Conservation (phyloP, 2,113 vertebrate genomes). For the Barnardius zonarius region DNA sequence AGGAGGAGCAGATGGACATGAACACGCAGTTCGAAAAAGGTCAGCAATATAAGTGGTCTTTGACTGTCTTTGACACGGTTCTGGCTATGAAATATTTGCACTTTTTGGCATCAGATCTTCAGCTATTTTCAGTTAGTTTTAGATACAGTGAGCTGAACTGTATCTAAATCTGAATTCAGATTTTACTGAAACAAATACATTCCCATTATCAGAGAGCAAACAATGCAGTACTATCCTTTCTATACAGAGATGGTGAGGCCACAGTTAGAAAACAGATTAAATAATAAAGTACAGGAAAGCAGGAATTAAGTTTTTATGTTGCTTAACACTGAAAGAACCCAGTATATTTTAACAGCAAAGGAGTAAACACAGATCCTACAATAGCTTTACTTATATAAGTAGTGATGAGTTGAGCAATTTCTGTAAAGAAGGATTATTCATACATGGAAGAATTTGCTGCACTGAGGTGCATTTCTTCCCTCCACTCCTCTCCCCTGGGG, state of each 20-base stretch:
- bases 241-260: background rate
- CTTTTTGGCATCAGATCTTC: background rate
- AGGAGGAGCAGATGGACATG: background rate
- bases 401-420: background rate
- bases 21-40: background rate
- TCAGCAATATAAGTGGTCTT: background rate
- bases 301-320: background rate
- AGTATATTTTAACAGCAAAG: background rate
- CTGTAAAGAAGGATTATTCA: background rate
- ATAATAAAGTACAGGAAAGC: background rate
- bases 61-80: background rate
- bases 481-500: background rate
- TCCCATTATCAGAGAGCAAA: background rate
- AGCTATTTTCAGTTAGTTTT: slow-evolving; percentile 18
- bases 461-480: background rate
- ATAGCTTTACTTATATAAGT: background rate
- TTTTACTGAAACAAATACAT: background rate
- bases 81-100: background rate
- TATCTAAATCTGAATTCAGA: background rate
- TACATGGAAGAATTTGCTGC: background rate
- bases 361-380: background rate
- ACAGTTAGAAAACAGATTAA: background rate
- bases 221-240: background rate
- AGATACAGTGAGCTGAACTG: background rate
- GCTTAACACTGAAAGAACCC: background rate